phyloP scores from a whole-genome alignment of 2,888 invertebrate species.

The Hirudinaria manillensis region DNA sequence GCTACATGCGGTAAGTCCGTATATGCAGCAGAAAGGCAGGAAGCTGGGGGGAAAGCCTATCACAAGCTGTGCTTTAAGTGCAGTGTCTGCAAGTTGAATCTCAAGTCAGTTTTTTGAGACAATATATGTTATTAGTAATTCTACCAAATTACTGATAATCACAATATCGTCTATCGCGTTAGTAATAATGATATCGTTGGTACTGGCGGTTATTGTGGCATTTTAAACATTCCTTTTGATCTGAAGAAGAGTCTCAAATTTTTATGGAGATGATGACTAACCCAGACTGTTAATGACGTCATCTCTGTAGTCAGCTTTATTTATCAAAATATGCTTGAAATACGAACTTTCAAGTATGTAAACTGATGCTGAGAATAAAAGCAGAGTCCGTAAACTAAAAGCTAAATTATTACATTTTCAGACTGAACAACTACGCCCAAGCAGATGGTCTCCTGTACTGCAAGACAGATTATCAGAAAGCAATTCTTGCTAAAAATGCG shows the following conservation, averaged over 20 bases:
- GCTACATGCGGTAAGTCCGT: conserved; percentile 50
- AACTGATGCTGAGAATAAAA: too few species aligned
- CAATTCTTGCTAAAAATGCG: conserved; percentile 49
- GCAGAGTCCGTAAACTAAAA: too few species aligned
- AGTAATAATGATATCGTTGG: neutral
- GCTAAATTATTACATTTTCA: conserved; percentile 35
- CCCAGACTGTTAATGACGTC: too few species aligned
- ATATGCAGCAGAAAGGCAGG: conserved; percentile 51
- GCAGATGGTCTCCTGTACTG: conserved; percentile 50
- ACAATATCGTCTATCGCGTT: too few species aligned
- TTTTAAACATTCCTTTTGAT: too few species aligned
- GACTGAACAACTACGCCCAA: conserved; percentile 50
- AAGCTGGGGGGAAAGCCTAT: conserved; percentile 49
- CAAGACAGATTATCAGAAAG: conserved; percentile 50
- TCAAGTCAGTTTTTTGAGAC: conserved; percentile 15
- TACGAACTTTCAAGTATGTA: too few species aligned
- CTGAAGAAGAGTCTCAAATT: too few species aligned
- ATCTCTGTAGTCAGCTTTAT: too few species aligned
- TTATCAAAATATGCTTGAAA: too few species aligned
- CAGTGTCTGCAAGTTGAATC: conserved; percentile 25
- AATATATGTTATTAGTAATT: neutral
- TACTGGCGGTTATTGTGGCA: neutral
- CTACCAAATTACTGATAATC: too few species aligned
- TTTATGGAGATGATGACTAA: too few species aligned
- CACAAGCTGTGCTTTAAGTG: conserved; percentile 45